These are phyloP conservation scores for Amiota minor DNA, from an alignment of 2,888 invertebrate species.

Conservation along the genomic window DNA sequence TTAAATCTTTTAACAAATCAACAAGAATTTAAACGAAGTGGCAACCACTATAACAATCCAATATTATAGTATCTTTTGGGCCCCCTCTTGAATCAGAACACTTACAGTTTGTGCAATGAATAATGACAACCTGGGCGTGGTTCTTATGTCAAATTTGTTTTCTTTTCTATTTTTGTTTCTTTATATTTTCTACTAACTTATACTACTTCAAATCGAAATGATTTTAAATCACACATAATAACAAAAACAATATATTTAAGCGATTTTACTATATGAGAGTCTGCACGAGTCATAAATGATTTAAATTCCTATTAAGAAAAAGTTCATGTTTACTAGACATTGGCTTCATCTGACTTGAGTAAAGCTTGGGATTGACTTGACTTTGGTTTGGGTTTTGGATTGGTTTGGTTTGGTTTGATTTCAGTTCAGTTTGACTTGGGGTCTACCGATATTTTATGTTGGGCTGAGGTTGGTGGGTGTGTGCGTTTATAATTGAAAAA, in stretches of 20 bases:
- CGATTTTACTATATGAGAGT: not conserved
- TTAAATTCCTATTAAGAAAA: constrained; percentile 13
- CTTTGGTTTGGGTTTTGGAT: too few species aligned
- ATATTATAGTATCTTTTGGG: too few species aligned
- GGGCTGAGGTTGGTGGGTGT: constrained; percentile 11
- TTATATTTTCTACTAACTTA: too few species aligned
- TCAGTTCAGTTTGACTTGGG: not conserved
- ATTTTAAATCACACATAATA: constrained; percentile 31
- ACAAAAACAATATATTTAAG: not conserved
- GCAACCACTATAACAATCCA: not conserved
- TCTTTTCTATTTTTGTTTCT: too few species aligned
- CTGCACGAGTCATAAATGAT: constrained; percentile 5
- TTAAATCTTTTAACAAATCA: not conserved
- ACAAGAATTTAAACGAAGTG: not conserved
- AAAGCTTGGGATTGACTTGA: too few species aligned
- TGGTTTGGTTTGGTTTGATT: too few species aligned
- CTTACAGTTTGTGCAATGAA: constrained; percentile 46
- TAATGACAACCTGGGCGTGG: constrained; percentile 61
- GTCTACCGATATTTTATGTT: not conserved
- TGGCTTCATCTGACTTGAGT: not conserved
- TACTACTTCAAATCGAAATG: constrained; percentile 41
- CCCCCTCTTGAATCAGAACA: too few species aligned
- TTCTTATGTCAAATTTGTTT: constrained; percentile 51
- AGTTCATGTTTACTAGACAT: constrained; percentile 5
- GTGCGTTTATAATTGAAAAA: constrained; percentile 23